These are phyloP conservation scores for Drosophila monieri DNA, from an alignment of 2,888 invertebrate genomes.

Conservation along the genomic window DNA sequence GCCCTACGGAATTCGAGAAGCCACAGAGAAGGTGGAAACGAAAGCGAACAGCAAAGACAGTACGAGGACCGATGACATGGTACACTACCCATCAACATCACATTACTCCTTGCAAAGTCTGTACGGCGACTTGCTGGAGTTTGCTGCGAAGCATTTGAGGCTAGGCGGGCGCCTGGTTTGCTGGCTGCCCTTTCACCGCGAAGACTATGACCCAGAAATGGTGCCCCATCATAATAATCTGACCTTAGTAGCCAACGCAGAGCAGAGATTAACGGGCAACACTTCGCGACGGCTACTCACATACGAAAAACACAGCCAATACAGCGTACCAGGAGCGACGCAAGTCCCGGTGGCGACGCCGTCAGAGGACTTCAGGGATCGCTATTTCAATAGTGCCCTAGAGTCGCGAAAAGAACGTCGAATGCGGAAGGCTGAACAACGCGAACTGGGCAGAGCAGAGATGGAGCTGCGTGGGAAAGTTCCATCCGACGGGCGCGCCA, in stretches of 20 bases:
- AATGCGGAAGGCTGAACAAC: constrained; percentile 84
- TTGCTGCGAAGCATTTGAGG: constrained; percentile 91
- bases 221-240: constrained; percentile 93
- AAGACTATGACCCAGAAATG: constrained; percentile 89
- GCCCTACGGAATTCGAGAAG: constrained; percentile 98
- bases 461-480: constrained; percentile 81
- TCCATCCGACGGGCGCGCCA: constrained; percentile 64
- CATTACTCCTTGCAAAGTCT: constrained; percentile 93
- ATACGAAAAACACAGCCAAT: constrained; percentile 90
- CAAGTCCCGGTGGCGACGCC: constrained; percentile 76
- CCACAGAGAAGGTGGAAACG: constrained; percentile 90
- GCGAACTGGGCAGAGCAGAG: constrained; percentile 82
- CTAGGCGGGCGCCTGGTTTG: constrained; percentile 93
- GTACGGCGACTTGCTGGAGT: constrained; percentile 92
- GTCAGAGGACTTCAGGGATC: constrained; percentile 82
- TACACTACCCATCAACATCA: constrained; percentile 93
- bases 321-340: constrained; percentile 59
- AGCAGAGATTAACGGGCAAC: constrained; percentile 92
- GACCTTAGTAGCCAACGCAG: constrained; percentile 91
- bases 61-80: constrained; percentile 87
- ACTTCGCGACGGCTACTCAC: constrained; percentile 94
- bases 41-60: constrained; percentile 84
- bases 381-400: constrained; percentile 89
- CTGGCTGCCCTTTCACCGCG: constrained; percentile 96
- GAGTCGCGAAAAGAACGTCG: constrained; percentile 87